phyloP scores from a whole-genome alignment of 1,140 invertebrate species.

The Drosophila asahinai region DNA sequence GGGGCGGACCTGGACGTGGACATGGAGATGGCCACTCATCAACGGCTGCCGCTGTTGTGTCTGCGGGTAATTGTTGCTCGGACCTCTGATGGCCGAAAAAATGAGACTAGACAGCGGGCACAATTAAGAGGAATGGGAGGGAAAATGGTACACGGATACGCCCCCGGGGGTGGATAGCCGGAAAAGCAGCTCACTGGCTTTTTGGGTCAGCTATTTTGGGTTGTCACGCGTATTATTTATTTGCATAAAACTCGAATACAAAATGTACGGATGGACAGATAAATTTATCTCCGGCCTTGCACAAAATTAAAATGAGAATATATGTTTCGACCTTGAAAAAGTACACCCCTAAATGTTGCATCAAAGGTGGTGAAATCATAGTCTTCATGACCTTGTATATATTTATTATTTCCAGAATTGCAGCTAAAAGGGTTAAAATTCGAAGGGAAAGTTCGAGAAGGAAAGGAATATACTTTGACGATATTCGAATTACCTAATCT shows the following conservation, averaged over 20 bases:
- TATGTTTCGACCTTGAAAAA: constrained; percentile 23
- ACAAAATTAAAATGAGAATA: constrained; percentile 9
- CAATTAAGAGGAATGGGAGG: constrained; percentile 25
- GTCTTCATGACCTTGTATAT: constrained; percentile 16
- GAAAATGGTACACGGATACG: not conserved
- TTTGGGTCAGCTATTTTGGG: constrained; percentile 74
- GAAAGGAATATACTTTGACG: too few relatives aligned
- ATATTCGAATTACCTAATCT: too few relatives aligned
- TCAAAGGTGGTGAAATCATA: constrained; percentile 3
- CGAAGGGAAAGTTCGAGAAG: not conserved
- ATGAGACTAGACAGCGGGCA: constrained; percentile 30
- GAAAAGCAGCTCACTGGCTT: constrained; percentile 34
- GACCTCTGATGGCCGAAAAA: constrained; percentile 48
- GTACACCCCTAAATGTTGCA: constrained; percentile 17
- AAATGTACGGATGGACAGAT: constrained; percentile 2
- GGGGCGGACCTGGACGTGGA: constrained; percentile 25
- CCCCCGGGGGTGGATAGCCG: not conserved
- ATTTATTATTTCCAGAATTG: too few relatives aligned
- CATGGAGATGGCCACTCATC: constrained; percentile 23
- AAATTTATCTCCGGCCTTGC: constrained; percentile 11
- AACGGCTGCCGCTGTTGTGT: constrained; percentile 43
- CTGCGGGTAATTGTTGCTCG: constrained; percentile 53
- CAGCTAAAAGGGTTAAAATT: too few relatives aligned
- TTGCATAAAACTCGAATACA: constrained; percentile 12
- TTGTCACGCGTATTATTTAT: constrained; percentile 39